Base-by-base conservation (phyloP, 2,888 invertebrate species). In the Ornithoptera alexandrae region DNA sequence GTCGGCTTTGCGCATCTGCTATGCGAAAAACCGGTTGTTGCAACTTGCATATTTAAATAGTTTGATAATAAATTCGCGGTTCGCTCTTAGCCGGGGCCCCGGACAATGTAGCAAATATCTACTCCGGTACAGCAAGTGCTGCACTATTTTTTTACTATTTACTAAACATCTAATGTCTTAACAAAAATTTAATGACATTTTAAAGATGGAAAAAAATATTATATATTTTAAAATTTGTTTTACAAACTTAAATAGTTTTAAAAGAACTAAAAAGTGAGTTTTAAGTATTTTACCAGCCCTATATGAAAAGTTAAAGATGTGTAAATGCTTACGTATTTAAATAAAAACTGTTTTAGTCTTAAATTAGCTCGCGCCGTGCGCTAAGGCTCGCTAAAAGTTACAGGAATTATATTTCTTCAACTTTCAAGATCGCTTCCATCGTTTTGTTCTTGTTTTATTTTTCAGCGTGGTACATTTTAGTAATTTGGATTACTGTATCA, bases 1-100 rank as follows among this genome's bases (percentile, higher is more conserved):
- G 66, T 66, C 24, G 20, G 46, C 60, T 60, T 53, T 60, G 17
- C 39, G 68, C 50, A 20, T 7, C 12, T 63, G 68, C 68, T 69
- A 36, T 65, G 68, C 68, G 68, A 69, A 42, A 50, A 60, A 68
- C 60, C 68, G 64, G 68, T 60, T 39, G 8, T 18, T 65, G 64
- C 60, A 69, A 24, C 60, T 60, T 60, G 60, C 18, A 39, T 64
- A 65, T 68, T 68, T 59, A 68, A 68, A 68, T 63, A 63, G 53
- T 6, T 39, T 39, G 24, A 22, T 53, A 60, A 63, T 59, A 36
- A 58, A 53, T 24, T 53, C 63, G 59, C 68, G 36, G 50, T 39
- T 6, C 39, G 17, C 15, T 57, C 58, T 58, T 42, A 24, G 58
- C 46, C 59, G n/a, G 50, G 46, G 20, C 22, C 59, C 30, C 50